These are phyloP conservation scores for Holothuria scabra DNA, from an alignment of 53 echinoderm and acorn worm genomes.

Conservation along the genomic window DNA sequence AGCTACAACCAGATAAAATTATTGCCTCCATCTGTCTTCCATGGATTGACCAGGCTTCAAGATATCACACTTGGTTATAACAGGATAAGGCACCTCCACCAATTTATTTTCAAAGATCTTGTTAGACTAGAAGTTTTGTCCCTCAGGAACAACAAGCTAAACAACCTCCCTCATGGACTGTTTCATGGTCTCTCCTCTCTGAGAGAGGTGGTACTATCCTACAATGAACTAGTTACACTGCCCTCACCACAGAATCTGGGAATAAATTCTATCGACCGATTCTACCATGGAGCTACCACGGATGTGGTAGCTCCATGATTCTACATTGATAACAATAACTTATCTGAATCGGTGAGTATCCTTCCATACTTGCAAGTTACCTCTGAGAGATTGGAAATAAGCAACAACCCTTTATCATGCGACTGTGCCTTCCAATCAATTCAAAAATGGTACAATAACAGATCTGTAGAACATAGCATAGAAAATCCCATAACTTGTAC, in stretches of 20 bases:
- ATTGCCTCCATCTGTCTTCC: too few species aligned
- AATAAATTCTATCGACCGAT: not conserved
- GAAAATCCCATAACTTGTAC: not conserved
- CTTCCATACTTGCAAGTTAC: too few species aligned
- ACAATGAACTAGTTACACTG: not conserved
- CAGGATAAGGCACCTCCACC: too few species aligned
- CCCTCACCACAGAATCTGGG: not conserved
- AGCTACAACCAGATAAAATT: too few species aligned
- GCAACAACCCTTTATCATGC: not conserved
- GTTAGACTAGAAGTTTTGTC: not conserved
- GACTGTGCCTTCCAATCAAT: conserved; percentile 2
- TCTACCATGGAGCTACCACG: too few species aligned
- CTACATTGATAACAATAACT: too few species aligned
- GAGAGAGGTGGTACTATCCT: not conserved
- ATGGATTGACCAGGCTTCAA: too few species aligned
- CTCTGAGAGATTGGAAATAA: too few species aligned
- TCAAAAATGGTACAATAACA: not conserved
- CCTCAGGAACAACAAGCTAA: not conserved
- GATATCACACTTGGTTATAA: too few species aligned
- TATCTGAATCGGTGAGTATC: too few species aligned
- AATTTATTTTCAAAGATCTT: too few species aligned
- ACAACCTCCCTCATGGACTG: not conserved
- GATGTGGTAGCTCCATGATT: too few species aligned
- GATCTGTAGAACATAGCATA: not conserved
- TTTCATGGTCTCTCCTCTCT: conserved; percentile 19